Percentiles rank a stretch among this genome's conserved stretches.
phyloP scores from a whole-genome alignment of 2,113 vertebrate genomes.

The Alexandromys fortis region DNA sequence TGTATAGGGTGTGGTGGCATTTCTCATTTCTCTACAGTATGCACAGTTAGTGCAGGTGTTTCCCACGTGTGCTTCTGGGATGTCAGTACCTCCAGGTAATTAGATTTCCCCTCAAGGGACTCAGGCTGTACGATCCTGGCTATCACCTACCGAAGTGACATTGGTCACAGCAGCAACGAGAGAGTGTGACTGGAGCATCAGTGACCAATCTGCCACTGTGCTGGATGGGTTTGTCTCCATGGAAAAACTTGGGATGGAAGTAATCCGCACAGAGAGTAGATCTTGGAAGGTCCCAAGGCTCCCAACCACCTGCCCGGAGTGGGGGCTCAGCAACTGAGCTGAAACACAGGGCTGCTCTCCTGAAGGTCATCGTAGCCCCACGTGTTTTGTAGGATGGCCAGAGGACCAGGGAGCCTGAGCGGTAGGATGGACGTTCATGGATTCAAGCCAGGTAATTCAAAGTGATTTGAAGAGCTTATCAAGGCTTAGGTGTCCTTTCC shows the following conservation, averaged over 20 bases:
- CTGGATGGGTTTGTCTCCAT: neutral
- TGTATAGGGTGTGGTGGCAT: neutral
- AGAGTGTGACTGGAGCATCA: neutral
- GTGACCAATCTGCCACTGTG: neutral
- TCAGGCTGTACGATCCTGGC: neutral
- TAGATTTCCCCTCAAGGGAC: neutral
- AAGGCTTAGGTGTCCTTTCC: slow-evolving; percentile 78
- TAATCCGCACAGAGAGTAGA: neutral
- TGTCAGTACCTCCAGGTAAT: neutral
- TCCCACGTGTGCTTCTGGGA: neutral
- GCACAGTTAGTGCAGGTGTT: neutral
- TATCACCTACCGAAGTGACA: neutral
- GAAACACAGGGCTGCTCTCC: neutral
- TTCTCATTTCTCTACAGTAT: slow-evolving; percentile 4
- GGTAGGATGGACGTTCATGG: neutral
- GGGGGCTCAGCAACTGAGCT: neutral
- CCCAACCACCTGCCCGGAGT: neutral
- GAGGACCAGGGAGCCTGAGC: neutral
- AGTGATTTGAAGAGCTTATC: slow-evolving; percentile 84
- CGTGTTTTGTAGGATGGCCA: neutral
- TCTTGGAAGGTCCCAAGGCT: neutral
- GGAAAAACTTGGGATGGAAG: neutral
- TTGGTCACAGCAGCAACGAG: neutral
- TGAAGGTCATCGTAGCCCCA: slow-evolving; percentile 6
- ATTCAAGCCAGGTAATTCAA: slow-evolving; percentile 77